These are phyloP conservation scores for Amphilophus citrinellus DNA, from an alignment of 2,113 vertebrate genomes.

Conservation along the genomic window DNA sequence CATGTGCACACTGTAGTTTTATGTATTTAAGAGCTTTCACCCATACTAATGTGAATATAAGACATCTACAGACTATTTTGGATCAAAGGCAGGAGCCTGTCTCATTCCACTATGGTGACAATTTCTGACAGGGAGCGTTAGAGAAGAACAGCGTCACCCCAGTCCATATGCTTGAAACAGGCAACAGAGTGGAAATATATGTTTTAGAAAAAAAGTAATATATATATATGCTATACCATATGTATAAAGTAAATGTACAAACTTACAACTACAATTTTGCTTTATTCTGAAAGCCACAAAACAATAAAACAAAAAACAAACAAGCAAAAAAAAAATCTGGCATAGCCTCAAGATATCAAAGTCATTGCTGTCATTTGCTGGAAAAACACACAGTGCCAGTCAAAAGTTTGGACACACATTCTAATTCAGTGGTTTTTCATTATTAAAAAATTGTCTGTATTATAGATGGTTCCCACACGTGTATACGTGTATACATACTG, in stretches of 20 bases:
- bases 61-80: slow-evolving; percentile 29
- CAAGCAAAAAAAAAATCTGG: not conserved
- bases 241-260: not conserved
- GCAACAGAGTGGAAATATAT: not conserved
- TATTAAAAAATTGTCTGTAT: no score
- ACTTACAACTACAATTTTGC: not conserved
- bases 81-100: slow-evolving; percentile 57
- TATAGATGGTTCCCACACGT: no score
- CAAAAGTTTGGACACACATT: no score
- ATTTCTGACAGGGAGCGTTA: slow-evolving; percentile 27
- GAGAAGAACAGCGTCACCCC: slow-evolving; percentile 53
- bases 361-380: not conserved
- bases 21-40: not conserved
- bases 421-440: no score
- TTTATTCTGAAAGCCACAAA: not conserved
- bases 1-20: not conserved
- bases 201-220: not conserved
- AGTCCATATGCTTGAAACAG: slow-evolving; percentile 2
- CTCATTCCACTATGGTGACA: slow-evolving; percentile 44
- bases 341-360: not conserved
- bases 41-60: slow-evolving; percentile 10
- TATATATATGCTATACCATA: not conserved
- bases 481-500: no score
- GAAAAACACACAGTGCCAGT: not conserved
- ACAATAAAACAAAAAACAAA: not conserved